These are phyloP conservation scores for Stenodera caucasica DNA, from an alignment of 2,888 invertebrate genomes.

Conservation along the genomic window DNA sequence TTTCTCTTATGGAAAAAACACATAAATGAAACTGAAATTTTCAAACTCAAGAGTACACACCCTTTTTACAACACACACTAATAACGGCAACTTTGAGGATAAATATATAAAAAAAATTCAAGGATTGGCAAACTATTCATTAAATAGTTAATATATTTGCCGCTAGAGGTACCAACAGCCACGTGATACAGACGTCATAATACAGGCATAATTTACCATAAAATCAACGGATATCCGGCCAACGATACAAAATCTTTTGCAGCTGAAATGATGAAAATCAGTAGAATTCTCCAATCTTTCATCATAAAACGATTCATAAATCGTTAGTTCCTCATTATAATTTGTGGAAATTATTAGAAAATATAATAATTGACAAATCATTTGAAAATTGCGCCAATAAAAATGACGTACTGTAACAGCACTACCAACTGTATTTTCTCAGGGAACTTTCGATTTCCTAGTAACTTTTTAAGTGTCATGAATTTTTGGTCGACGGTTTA, in stretches of 20 bases:
- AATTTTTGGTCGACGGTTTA: not conserved
- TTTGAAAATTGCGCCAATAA: too few relatives aligned
- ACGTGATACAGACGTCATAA: not conserved
- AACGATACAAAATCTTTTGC: too few relatives aligned
- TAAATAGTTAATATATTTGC: not conserved
- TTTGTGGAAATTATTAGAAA: too few relatives aligned
- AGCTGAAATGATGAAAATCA: too few relatives aligned
- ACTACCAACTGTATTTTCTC: not conserved
- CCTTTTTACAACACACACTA: constrained; percentile 1
- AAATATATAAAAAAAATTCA: not conserved
- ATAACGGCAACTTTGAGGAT: constrained; percentile 5
- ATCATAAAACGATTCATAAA: too few relatives aligned
- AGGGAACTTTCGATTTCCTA: not conserved
- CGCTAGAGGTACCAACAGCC: not conserved
- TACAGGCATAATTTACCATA: not conserved
- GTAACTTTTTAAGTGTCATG: not conserved
- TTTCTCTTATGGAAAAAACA: too few relatives aligned
- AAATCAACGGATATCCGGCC: not conserved
- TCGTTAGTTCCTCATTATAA: too few relatives aligned
- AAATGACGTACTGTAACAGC: not conserved
- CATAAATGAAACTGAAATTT: too few relatives aligned
- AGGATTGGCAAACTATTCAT: constrained; percentile 6
- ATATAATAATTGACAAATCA: too few relatives aligned
- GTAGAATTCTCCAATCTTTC: too few relatives aligned
- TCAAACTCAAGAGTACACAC: not conserved